Evolutionary conservation across 2,888 invertebrate species (phyloP), one percentile per base, ranked within the genome.

Genomic region (Ormia ochracea): DNA sequence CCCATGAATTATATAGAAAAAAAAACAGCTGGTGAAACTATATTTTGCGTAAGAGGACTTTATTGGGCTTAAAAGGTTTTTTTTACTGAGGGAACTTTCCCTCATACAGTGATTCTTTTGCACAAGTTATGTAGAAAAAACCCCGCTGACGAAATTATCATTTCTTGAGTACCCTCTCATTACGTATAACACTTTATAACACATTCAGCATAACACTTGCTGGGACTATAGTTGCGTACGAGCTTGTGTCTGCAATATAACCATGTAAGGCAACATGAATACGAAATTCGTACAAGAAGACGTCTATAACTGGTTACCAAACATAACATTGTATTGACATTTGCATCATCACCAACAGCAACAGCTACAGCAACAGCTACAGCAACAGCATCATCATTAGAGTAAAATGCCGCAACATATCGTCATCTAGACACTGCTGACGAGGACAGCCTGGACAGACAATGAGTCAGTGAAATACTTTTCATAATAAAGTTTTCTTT

Each of bases 261-360:
- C 7, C n/a, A 33, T 33, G 4, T 1, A 7, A 54, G 19, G 12
- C 10, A 38, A 36, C 5, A 1, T 21, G 9, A 45, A 65, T 38
- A 17, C 41, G 7, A 31, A 59, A n/a, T 43, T 52, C 26, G 36
- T 21, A 54, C 14, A 36, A 45, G 48, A 63, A 28, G 19, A 50
- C 33, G n/a, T 38, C 23, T 52, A 66, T 54, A 66, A 59, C 36
- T 56, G 45, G 63, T 70, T 79, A 52, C 69, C 50, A 66, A 19
- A 52, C 14, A 69, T 63, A 58, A 80, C n/a, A 70, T 75, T 70
- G 72, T 76, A 80, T 80, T 76, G 79, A 80, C 75, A 80, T 76
- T 80, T 76, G 70, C 79, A 72, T 70, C 78, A 78, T 59, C 59
- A 36, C n/a, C 28, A 43, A 14, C 52, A 31, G 9, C 41, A 66